phyloP scores from a whole-genome alignment of 1,140 invertebrate genomes.

The Elysia chlorotica region DNA sequence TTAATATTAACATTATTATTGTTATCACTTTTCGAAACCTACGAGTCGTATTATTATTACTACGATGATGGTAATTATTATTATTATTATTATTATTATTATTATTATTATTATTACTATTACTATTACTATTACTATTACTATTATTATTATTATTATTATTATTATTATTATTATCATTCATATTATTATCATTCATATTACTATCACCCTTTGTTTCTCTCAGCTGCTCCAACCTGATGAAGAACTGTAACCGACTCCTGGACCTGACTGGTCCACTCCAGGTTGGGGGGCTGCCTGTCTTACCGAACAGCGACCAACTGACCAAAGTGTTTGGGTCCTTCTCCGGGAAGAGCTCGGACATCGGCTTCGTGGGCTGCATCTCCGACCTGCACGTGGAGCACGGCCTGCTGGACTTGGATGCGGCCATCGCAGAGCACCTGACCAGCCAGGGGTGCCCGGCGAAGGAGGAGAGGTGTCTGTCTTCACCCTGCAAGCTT shows the following conservation, averaged over 20 bases:
- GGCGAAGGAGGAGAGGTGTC: slow-evolving; percentile 82
- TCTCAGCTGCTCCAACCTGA: slow-evolving; percentile 68
- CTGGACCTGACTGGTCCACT: slow-evolving; percentile 94
- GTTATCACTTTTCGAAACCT: too few relatives aligned
- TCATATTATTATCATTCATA: too few relatives aligned
- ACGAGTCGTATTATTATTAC: too few relatives aligned
- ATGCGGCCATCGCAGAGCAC: slow-evolving; percentile 88
- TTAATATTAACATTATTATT: too few relatives aligned
- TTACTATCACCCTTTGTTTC: too few relatives aligned
- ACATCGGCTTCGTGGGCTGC: slow-evolving; percentile 90
- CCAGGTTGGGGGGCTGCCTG: slow-evolving; percentile 89
- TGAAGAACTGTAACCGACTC: slow-evolving; percentile 92
- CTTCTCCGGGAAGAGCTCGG: too few relatives aligned
- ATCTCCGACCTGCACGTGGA: slow-evolving; percentile 90
- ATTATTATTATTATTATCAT: too few relatives aligned
- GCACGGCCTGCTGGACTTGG: slow-evolving; percentile 85
- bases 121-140: too few relatives aligned
- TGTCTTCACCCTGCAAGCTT: slow-evolving; percentile 82
- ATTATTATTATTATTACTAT: too few relatives aligned
- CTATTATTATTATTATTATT: too few relatives aligned
- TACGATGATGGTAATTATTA: too few relatives aligned
- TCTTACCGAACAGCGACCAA: slow-evolving; percentile 77
- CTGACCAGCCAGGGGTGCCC: slow-evolving; percentile 84
- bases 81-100: too few relatives aligned
- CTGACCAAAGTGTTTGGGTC: slow-evolving; percentile 77